Evolutionary conservation across 2,113 vertebrate species (phyloP).

Genomic region (Leptobrachium leishanense): DNA sequence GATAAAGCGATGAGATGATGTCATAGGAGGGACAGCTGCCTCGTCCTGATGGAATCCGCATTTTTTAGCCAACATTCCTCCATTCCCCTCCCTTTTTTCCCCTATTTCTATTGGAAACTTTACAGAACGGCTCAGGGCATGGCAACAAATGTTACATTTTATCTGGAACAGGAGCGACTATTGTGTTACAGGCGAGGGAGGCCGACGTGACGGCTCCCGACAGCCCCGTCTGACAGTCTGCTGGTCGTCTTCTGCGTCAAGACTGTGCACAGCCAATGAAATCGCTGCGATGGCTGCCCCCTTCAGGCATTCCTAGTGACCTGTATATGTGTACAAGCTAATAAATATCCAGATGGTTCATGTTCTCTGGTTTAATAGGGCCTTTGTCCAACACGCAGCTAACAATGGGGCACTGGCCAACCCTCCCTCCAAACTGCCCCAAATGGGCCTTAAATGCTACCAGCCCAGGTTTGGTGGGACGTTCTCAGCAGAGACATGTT

Average conservation of each 20-base stretch:
- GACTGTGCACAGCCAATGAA: not conserved
- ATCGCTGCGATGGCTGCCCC: too few species aligned
- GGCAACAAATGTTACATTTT: constrained; percentile 1
- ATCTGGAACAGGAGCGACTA: constrained; percentile 1
- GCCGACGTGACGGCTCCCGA: not conserved
- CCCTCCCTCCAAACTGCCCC: too few species aligned
- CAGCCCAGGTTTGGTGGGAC: too few species aligned
- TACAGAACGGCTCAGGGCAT: constrained; percentile 4
- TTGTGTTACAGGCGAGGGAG: constrained; percentile 2
- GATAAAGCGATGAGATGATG: constrained; percentile 29
- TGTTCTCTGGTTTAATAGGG: too few species aligned
- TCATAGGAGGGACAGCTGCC: constrained; percentile 47
- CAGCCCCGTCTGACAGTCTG: not conserved
- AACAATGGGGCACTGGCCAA: too few species aligned
- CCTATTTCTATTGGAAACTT: constrained; percentile 33
- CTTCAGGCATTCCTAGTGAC: too few species aligned
- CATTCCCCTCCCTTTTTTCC: constrained; percentile 21
- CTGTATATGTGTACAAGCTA: not conserved
- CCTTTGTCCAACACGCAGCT: too few species aligned
- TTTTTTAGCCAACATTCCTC: constrained; percentile 40
- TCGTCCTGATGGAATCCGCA: constrained; percentile 13
- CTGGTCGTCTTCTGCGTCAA: not conserved
- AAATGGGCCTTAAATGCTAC: too few species aligned
- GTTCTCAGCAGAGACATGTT: too few species aligned
- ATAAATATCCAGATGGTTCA: too few species aligned